Base-by-base conservation (phyloP, 2,113 vertebrate species). In the Vombatus ursinus region DNA sequence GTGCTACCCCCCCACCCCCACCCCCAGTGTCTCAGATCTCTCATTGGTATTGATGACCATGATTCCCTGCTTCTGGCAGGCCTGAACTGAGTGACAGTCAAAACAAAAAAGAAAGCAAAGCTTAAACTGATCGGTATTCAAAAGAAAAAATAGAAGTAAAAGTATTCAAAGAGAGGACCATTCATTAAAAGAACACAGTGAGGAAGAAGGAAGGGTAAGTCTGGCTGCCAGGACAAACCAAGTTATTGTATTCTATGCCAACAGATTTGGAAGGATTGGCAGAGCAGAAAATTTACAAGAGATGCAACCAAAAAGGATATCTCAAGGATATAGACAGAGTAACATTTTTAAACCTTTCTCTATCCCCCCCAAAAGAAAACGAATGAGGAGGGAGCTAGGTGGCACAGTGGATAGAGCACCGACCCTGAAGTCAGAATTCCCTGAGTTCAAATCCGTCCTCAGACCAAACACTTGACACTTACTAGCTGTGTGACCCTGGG, bases 271-370 rank as follows among this genome's bases (percentile, higher is more conserved):
- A 89, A 95, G 90, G 91, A 92, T 8, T 90, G 96, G 84, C 95
- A 89, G 50, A 50, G 90, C 92, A 93, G 94, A 92, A 90, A 11
- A 84, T 92, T n/a, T 50, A 90, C 90, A 91, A 90, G 92, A 91
- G 90, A 90, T 53, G 77, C 31, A 90, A 44, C 89, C 37, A 4
- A 61, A 2, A 3, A 92, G 9, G 2, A 68, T 92, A 24, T 96
- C 96, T 96, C 93, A 50, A 26, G 84, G 94, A 52, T 94, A 57
- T 44, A 50, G 92, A 25, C 52, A 93, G 54, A 93, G 50, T 8
- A 19, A 52, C 93, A 97, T 94, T 44, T 97, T 95, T 95, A 89
- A 37, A 48, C 31, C 31, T n/a, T 84, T 19, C 68, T 44, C n/a
- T 16, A n/a, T 8, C 19, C 16, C 37, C 14, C 68, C n/a, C 7